phyloP scores from a whole-genome alignment of 2,888 invertebrate genomes.

The Drosophila crucigera region DNA sequence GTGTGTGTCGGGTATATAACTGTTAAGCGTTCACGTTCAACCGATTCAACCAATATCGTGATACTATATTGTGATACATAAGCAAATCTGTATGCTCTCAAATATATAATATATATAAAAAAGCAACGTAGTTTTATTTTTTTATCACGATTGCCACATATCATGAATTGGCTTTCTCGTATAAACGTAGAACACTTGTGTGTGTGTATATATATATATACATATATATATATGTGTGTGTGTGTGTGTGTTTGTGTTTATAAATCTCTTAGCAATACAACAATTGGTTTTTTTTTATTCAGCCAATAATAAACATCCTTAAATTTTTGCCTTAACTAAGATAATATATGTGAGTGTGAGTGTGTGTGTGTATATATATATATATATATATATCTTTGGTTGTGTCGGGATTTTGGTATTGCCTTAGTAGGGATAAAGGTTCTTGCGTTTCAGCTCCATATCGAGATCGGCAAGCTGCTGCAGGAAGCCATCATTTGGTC shows the following conservation, averaged over 20 bases:
- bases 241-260: constrained; percentile 6
- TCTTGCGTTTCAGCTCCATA: constrained; percentile 87
- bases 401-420: constrained; percentile 45
- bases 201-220: background rate
- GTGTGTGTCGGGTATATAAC: constrained; percentile 19
- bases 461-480: constrained; percentile 91
- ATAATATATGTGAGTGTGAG: constrained; percentile 29
- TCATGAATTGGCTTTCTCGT: background rate
- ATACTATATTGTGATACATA: background rate
- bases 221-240: background rate
- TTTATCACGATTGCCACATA: constrained; percentile 1
- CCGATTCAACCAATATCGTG: constrained; percentile 4
- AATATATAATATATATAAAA: background rate
- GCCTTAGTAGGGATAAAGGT: constrained; percentile 83
- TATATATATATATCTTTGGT: constrained; percentile 26
- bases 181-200: constrained; percentile 10
- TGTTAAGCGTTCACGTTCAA: constrained; percentile 10
- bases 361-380: background rate
- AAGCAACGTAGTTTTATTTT: background rate
- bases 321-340: constrained; percentile 13
- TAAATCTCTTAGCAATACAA: constrained; percentile 32
- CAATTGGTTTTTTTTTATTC: constrained; percentile 23
- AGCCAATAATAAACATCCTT: constrained; percentile 36
- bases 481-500: constrained; percentile 93
- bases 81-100: background rate